These are phyloP conservation scores for Artemia franciscana DNA, from an alignment of 1,140 invertebrate species.

Conservation along the genomic window DNA sequence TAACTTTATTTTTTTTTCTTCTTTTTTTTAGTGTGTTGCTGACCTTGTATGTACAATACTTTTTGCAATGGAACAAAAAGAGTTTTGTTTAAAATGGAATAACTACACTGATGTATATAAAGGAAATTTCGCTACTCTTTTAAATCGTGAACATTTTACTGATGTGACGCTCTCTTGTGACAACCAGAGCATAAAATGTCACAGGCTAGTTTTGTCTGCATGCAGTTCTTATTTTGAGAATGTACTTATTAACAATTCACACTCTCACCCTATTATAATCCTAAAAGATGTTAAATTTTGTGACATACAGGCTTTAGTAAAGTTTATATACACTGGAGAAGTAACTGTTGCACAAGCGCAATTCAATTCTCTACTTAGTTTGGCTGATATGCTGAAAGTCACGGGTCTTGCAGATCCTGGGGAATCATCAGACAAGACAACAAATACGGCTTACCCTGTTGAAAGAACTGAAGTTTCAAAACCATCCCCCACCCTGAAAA, in stretches of 20 bases:
- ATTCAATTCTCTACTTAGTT: constrained; percentile 15
- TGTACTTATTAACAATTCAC: constrained; percentile 18
- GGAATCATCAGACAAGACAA: neutral
- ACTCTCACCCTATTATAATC: constrained; percentile 18
- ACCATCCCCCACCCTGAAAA: no score
- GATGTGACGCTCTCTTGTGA: constrained; percentile 24
- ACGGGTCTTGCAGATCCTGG: constrained; percentile 24
- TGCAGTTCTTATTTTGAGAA: constrained; percentile 22
- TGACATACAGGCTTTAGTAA: constrained; percentile 9
- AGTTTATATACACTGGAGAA: constrained; percentile 12
- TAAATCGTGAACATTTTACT: constrained; percentile 17
- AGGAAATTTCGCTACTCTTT: constrained; percentile 19
- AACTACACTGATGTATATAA: constrained; percentile 22
- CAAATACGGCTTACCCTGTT: no score
- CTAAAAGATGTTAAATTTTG: constrained; percentile 11
- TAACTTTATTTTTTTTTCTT: no score
- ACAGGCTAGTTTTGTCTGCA: constrained; percentile 22
- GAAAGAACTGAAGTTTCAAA: no score
- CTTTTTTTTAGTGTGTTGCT: no score
- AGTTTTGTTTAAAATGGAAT: constrained; percentile 40
- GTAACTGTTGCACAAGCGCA: constrained; percentile 11
- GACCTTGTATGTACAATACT: no score
- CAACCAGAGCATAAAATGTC: constrained; percentile 20
- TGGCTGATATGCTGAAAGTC: constrained; percentile 52
- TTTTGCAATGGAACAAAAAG: neutral